A percentile compares a stretch with the other conserved stretches of the same genome.
phyloP scores from a whole-genome alignment of 2,888 invertebrate genomes.

The Spisula subtruncata region DNA sequence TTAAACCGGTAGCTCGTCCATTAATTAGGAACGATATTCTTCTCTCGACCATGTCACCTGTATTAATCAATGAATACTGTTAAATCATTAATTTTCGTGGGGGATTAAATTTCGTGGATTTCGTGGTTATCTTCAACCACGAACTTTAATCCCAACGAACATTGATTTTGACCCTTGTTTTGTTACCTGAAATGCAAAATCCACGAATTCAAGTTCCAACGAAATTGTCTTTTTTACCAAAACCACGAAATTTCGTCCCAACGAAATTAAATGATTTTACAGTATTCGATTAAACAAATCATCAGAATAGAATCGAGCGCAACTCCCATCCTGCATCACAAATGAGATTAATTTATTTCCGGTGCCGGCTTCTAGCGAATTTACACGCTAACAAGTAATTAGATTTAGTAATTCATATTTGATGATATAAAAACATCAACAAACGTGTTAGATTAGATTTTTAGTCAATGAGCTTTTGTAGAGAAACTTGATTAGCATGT shows the following conservation, averaged over 20 bases:
- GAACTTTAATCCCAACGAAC: too few relatives aligned
- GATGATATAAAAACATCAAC: background rate
- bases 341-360: background rate
- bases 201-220: too few relatives aligned
- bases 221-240: too few relatives aligned
- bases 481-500: background rate
- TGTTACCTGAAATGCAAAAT: too few relatives aligned
- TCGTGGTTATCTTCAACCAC: too few relatives aligned
- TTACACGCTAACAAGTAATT: background rate
- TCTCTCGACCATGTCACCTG: background rate
- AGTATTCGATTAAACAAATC: slow-evolving; percentile 2
- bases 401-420: slow-evolving; percentile 15
- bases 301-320: background rate
- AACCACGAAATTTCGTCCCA: too few relatives aligned
- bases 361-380: background rate
- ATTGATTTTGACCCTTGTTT: too few relatives aligned
- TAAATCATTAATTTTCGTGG: too few relatives aligned
- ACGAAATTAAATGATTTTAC: too few relatives aligned
- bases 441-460: slow-evolving; percentile 10
- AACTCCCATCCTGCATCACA: background rate
- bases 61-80: background rate
- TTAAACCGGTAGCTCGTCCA: background rate
- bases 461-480: background rate
- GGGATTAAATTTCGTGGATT: too few relatives aligned
- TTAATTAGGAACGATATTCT: slow-evolving; percentile 1